Conservation (phyloP, 1,140 invertebrate genomes). For the Cyrtorhinus lividipennis region DNA sequence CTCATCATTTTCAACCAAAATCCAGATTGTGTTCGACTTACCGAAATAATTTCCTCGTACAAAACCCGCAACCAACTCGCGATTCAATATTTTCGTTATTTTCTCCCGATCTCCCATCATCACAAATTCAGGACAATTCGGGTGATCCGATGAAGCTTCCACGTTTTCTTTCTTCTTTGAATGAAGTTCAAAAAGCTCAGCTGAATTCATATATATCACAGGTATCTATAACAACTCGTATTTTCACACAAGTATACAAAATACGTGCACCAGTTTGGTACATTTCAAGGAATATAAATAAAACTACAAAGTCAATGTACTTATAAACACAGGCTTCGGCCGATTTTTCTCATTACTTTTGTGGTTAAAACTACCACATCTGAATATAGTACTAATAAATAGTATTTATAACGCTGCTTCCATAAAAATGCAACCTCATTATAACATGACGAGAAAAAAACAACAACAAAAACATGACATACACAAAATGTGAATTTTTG, state of each 20-base stretch:
- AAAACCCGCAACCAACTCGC: too few relatives aligned
- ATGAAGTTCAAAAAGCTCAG: conserved; percentile 18
- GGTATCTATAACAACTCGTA: conserved; percentile 14
- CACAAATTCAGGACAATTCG: neutral
- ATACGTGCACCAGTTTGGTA: conserved; percentile 23
- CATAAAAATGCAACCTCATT: conserved; percentile 11
- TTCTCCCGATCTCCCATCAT: neutral
- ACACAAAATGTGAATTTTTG: conserved; percentile 13
- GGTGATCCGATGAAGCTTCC: neutral
- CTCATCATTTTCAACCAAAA: neutral
- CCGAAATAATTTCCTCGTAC: neutral
- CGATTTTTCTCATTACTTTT: neutral
- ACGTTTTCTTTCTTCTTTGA: conserved; percentile 2
- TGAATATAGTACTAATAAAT: neutral
- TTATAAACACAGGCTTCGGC: conserved; percentile 16
- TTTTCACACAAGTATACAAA: conserved; percentile 20
- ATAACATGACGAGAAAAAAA: conserved; percentile 11
- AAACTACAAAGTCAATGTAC: conserved; percentile 11
- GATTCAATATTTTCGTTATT: neutral
- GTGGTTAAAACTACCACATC: neutral
- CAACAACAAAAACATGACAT: conserved; percentile 19
- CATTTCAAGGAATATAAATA: conserved; percentile 16
- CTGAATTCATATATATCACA: conserved; percentile 20
- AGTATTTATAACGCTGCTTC: neutral
- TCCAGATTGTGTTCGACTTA: conserved; percentile 11